phyloP scores from a whole-genome alignment of 1,140 invertebrate genomes.

The Halotydeus destructor region DNA sequence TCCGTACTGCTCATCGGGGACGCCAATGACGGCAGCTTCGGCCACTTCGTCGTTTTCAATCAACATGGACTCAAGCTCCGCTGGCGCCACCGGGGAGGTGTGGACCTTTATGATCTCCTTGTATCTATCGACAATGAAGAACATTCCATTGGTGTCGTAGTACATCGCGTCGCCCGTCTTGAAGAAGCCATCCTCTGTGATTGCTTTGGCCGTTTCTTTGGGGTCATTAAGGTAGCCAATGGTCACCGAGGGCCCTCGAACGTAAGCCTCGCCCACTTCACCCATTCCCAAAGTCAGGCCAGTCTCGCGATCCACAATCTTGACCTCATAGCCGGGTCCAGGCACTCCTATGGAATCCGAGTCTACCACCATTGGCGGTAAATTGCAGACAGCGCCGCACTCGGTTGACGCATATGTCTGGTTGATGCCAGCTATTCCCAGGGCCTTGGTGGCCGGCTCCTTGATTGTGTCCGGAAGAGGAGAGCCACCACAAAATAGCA shows the following conservation, averaged over 20 bases:
- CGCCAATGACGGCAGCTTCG: slow-evolving; percentile 58
- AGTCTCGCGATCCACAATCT: slow-evolving; percentile 23
- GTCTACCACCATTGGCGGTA: too few species aligned
- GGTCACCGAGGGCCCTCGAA: slow-evolving; percentile 26
- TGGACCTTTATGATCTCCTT: slow-evolving; percentile 62
- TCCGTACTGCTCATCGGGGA: slow-evolving; percentile 43
- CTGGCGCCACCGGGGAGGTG: slow-evolving; percentile 48
- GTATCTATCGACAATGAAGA: slow-evolving; percentile 35
- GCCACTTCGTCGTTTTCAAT: slow-evolving; percentile 43
- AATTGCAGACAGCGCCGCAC: too few species aligned
- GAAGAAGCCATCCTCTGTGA: slow-evolving; percentile 49
- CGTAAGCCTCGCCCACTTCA: slow-evolving; percentile 23
- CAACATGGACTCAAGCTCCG: slow-evolving; percentile 60
- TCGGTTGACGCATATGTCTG: too few species aligned
- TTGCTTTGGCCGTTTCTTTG: slow-evolving; percentile 41
- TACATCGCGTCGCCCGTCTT: slow-evolving; percentile 31
- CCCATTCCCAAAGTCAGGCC: slow-evolving; percentile 15
- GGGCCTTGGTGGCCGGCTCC: too few species aligned
- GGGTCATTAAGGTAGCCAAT: slow-evolving; percentile 49
- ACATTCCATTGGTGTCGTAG: slow-evolving; percentile 18
- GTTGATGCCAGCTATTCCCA: too few species aligned
- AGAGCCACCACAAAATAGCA: too few species aligned
- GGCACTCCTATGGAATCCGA: too few species aligned
- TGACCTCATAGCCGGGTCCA: slow-evolving; percentile 22
- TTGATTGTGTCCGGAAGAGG: too few species aligned